These are phyloP conservation scores for Parelbella ahira DNA, from an alignment of 2,888 invertebrate species.

Conservation along the genomic window DNA sequence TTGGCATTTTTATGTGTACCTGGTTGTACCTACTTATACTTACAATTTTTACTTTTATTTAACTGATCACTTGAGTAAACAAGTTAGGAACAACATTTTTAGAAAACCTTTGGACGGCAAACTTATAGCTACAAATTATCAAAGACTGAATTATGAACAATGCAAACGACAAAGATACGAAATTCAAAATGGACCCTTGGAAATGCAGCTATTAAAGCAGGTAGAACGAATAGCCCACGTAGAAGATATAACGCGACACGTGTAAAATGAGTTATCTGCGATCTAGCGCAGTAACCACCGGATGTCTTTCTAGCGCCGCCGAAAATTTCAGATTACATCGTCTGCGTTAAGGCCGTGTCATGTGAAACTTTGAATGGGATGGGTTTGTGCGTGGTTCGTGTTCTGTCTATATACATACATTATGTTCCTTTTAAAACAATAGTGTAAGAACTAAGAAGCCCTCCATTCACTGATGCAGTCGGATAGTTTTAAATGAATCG, in stretches of 20 bases:
- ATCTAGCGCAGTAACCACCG: constrained; percentile 59
- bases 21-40: too few species aligned
- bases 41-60: too few species aligned
- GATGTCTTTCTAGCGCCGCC: constrained; percentile 69
- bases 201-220: constrained; percentile 33
- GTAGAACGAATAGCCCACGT: constrained; percentile 45
- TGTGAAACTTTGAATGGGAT: constrained; percentile 30
- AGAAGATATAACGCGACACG: constrained; percentile 61
- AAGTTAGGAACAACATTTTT: too few species aligned
- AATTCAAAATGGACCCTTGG: constrained; percentile 15
- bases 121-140: too few species aligned
- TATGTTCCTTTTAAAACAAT: too few species aligned
- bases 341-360: constrained; percentile 33
- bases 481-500: too few species aligned
- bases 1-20: too few species aligned
- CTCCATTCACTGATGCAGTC: too few species aligned
- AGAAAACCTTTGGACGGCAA: too few species aligned
- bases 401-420: constrained; percentile 4
- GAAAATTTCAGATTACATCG: constrained; percentile 46
- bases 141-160: too few species aligned
- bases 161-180: not conserved
- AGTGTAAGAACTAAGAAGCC: too few species aligned
- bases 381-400: constrained; percentile 1
- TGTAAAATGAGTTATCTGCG: constrained; percentile 57
- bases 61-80: too few species aligned